These are phyloP conservation scores for Terebella lapidaria DNA, from an alignment of 2,888 invertebrate species.

Conservation along the genomic window DNA sequence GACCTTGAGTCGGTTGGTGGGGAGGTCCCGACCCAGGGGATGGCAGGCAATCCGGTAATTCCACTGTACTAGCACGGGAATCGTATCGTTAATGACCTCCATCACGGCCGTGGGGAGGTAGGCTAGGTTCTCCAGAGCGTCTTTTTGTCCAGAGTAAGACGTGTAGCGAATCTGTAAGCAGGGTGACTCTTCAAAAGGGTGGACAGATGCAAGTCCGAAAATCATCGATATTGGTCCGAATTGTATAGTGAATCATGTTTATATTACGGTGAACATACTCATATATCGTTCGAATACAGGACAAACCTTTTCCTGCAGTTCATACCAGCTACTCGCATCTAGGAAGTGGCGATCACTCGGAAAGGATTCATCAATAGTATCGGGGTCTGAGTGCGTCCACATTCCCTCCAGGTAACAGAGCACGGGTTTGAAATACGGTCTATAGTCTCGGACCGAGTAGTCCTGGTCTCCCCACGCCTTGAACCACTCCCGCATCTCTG, in stretches of 20 bases:
- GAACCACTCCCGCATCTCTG: neutral
- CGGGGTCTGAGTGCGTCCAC: neutral
- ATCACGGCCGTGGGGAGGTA: slow-evolving; percentile 34
- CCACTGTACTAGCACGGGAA: slow-evolving; percentile 19
- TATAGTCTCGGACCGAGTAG: too few species aligned
- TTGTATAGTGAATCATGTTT: too few species aligned
- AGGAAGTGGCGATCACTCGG: slow-evolving; percentile 1
- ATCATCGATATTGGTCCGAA: too few species aligned
- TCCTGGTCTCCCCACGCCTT: too few species aligned
- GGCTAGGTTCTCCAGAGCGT: slow-evolving; percentile 17
- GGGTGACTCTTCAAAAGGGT: too few species aligned
- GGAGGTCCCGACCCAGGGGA: slow-evolving; percentile 19
- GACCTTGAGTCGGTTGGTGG: slow-evolving; percentile 16
- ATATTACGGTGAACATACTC: too few species aligned
- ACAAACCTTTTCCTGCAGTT: slow-evolving; percentile 6
- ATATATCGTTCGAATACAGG: too few species aligned
- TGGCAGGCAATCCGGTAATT: slow-evolving; percentile 33
- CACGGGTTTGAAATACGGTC: too few species aligned
- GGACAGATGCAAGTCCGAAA: too few species aligned
- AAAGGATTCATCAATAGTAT: neutral
- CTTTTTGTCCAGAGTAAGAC: neutral
- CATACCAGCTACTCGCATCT: neutral
- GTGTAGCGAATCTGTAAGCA: neutral
- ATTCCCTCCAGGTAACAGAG: too few species aligned
- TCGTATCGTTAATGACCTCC: slow-evolving; percentile 23